These are phyloP conservation scores for Diadophis punctatus DNA, from an alignment of 2,113 vertebrate species.

Conservation along the genomic window DNA sequence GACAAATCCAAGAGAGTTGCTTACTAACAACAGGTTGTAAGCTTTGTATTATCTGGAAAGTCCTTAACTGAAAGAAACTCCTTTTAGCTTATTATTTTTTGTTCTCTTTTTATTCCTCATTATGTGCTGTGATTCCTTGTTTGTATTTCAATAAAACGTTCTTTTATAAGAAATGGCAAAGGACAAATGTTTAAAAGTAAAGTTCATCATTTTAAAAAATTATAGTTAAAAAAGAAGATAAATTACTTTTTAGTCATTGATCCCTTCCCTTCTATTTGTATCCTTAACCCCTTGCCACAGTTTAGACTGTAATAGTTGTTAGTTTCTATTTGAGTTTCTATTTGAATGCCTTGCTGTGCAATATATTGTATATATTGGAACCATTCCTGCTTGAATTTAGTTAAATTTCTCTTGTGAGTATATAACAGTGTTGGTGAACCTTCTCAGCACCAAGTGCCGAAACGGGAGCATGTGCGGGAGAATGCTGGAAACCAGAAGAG, in stretches of 20 bases:
- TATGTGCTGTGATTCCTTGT: background rate
- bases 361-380: background rate
- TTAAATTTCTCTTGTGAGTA: background rate
- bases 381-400: background rate
- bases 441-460: too few relatives aligned
- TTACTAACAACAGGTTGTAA: background rate
- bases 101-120: background rate
- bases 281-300: background rate
- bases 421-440: too few relatives aligned
- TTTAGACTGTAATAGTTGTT: background rate
- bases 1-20: background rate
- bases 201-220: conserved; percentile 23
- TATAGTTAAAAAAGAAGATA: background rate
- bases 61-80: background rate
- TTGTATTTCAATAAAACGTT: conserved; percentile 23
- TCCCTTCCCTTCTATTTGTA: background rate
- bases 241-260: background rate
- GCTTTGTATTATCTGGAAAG: background rate
- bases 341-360: background rate
- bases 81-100: background rate
- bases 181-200: conserved; percentile 13
- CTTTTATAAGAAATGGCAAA: conserved; percentile 25
- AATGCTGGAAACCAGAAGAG: too few relatives aligned
- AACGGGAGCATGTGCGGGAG: too few relatives aligned
- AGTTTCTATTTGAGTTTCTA: background rate